Evolutionary conservation across 2,888 invertebrate genomes (phyloP).

Genomic region (Agonum fuliginosum): DNA sequence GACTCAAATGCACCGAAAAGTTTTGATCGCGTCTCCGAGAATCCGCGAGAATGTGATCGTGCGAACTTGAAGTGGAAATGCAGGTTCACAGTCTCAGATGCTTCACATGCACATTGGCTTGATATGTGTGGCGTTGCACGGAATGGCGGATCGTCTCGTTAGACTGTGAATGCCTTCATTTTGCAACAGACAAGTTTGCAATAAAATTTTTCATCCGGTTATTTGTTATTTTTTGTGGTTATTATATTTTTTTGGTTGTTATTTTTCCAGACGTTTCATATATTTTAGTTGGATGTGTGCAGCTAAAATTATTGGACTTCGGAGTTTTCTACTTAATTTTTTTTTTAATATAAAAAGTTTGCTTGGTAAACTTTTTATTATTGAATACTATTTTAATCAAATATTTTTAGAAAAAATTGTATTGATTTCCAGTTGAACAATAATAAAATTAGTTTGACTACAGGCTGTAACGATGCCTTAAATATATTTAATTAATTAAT

Average conservation of each 20-base stretch:
- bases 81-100: slow-evolving; percentile 40
- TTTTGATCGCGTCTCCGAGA: slow-evolving; percentile 50
- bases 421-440: too few relatives aligned
- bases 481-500: too few relatives aligned
- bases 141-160: slow-evolving; percentile 55
- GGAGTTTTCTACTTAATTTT: background rate
- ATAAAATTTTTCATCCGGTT: slow-evolving; percentile 57
- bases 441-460: too few relatives aligned
- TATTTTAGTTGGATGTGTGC: background rate
- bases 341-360: background rate
- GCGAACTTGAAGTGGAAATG: background rate
- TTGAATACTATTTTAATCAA: too few relatives aligned
- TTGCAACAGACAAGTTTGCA: slow-evolving; percentile 59
- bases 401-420: too few relatives aligned
- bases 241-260: slow-evolving; percentile 49
- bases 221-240: slow-evolving; percentile 52
- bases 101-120: slow-evolving; percentile 49
- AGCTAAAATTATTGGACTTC: background rate
- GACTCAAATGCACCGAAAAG: slow-evolving; percentile 55
- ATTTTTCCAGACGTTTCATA: slow-evolving; percentile 32
- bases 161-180: slow-evolving; percentile 59
- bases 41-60: slow-evolving; percentile 36
- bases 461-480: too few relatives aligned
- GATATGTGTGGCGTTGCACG: slow-evolving; percentile 56
- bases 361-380: background rate